phyloP scores from a whole-genome alignment of 2,797 vertebrate species.

The Oophaga sylvatica region DNA sequence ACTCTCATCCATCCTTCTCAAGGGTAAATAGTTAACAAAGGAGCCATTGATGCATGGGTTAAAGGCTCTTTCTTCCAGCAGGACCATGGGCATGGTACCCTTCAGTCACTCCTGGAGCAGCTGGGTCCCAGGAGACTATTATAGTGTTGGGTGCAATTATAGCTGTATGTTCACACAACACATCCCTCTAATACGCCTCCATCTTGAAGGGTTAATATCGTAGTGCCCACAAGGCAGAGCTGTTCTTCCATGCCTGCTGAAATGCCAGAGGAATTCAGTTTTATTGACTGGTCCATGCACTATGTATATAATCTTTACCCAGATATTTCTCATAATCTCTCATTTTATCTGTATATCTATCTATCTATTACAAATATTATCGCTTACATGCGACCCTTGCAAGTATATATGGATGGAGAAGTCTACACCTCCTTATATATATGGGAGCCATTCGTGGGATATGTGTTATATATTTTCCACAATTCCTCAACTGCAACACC shows the following conservation, averaged over 20 bases:
- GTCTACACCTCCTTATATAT: no score
- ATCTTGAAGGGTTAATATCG: not conserved
- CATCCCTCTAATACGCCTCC: not conserved
- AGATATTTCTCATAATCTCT: no score
- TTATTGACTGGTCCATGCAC: not conserved
- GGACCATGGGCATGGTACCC: not conserved
- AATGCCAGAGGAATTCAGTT: not conserved
- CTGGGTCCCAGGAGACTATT: not conserved
- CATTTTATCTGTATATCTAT: no score
- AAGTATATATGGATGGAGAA: no score
- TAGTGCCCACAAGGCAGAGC: not conserved
- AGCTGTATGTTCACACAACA: constrained; percentile 2
- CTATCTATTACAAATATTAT: no score
- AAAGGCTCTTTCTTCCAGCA: not conserved
- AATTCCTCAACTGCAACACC: no score
- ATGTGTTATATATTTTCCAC: no score
- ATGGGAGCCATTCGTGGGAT: no score
- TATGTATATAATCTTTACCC: no score
- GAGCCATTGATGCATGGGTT: not conserved
- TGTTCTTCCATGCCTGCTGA: not conserved
- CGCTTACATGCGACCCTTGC: no score
- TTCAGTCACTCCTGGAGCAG: not conserved
- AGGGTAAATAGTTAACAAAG: constrained; percentile 1
- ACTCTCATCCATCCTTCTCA: constrained; percentile 3
- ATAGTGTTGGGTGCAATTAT: constrained; percentile 3